A percentile compares a stretch with the other conserved stretches of the same genome.
Conservation (phyloP, 1,140 invertebrate species). For the Ceratina australensis region DNA sequence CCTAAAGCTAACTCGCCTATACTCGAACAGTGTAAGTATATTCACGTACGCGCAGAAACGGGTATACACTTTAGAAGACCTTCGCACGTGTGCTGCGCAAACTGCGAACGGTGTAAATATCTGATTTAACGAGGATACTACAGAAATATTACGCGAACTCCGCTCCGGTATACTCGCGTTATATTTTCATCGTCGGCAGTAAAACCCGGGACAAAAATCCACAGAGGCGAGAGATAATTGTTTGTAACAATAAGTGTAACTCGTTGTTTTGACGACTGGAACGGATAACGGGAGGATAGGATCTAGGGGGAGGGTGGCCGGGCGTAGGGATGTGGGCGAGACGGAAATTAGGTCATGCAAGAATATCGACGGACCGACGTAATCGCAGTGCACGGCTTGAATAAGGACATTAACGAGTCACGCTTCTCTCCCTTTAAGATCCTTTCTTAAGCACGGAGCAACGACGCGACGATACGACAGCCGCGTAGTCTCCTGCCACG, state of each 20-base stretch:
- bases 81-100: too few species aligned
- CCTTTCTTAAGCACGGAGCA: not conserved
- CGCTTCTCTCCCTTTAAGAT: slow-evolving; percentile 14
- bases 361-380: slow-evolving; percentile 45
- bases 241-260: slow-evolving; percentile 24
- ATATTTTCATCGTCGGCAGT: not conserved
- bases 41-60: not conserved
- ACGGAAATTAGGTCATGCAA: slow-evolving; percentile 47
- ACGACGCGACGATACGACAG: not conserved
- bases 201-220: slow-evolving; percentile 12
- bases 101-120: too few species aligned
- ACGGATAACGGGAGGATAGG: not conserved
- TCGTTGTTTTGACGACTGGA: not conserved
- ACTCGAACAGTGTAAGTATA: not conserved
- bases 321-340: not conserved
- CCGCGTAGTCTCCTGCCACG: too few species aligned
- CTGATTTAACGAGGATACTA: too few species aligned
- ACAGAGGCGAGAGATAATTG: slow-evolving; percentile 21
- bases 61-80: not conserved
- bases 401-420: slow-evolving; percentile 41
- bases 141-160: too few species aligned
- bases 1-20: not conserved
- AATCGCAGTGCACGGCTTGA: slow-evolving; percentile 38
- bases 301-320: too few species aligned
- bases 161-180: too few species aligned